Evolutionary conservation across 2,888 invertebrate genomes (phyloP).

Genomic region (Polydrusus cervinus): DNA sequence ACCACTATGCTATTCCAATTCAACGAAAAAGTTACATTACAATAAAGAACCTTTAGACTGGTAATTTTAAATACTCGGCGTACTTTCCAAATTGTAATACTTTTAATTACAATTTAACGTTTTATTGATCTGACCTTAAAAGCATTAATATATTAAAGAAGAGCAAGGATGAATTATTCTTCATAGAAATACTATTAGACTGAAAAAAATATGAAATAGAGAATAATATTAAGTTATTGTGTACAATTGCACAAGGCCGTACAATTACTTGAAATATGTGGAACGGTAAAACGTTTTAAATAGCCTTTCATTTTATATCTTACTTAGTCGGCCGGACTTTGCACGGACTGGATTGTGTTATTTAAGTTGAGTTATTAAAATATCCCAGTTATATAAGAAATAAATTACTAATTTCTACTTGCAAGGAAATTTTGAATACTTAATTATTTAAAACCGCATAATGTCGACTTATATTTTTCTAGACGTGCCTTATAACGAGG

Average conservation of each 20-base stretch:
- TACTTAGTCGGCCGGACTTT: slow-evolving; percentile 32
- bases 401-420: not conserved
- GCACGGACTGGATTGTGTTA: slow-evolving; percentile 2
- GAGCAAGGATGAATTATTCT: slow-evolving; percentile 26
- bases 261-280: slow-evolving; percentile 51
- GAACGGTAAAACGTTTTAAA: slow-evolving; percentile 43
- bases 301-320: slow-evolving; percentile 53
- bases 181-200: not conserved
- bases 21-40: no score
- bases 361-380: slow-evolving; percentile 19
- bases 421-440: not conserved
- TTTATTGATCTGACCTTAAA: not conserved
- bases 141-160: not conserved
- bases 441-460: not conserved
- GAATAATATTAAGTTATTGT: slow-evolving; percentile 29
- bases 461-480: not conserved
- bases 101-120: no score
- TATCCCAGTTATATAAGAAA: slow-evolving; percentile 15
- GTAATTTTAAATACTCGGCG: no score
- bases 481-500: not conserved
- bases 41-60: no score
- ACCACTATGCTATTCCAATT: no score
- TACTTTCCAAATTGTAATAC: no score
- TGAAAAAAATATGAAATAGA: slow-evolving; percentile 21
- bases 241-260: slow-evolving; percentile 49